These are phyloP conservation scores for Ganaspis brasiliensis DNA, from an alignment of 2,888 invertebrate species.

Conservation along the genomic window DNA sequence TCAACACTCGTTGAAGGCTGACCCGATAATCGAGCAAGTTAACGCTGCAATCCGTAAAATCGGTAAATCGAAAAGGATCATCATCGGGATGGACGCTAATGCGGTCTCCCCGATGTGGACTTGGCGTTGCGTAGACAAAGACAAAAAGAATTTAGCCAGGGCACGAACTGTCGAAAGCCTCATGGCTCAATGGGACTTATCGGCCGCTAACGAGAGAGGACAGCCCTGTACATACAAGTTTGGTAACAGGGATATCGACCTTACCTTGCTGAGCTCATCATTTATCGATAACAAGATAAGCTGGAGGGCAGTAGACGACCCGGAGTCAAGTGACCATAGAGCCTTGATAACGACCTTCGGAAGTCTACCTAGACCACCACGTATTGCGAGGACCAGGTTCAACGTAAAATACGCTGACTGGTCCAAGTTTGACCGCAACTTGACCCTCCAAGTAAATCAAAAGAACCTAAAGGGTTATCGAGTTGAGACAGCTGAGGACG, in stretches of 20 bases:
- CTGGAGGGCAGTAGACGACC: no score
- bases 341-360: no score
- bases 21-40: not conserved
- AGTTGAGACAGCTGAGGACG: slow-evolving; percentile 38
- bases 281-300: no score
- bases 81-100: not conserved
- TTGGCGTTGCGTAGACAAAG: not conserved
- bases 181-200: not conserved
- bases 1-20: not conserved
- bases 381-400: slow-evolving; percentile 22
- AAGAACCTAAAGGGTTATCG: slow-evolving; percentile 43
- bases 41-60: no score
- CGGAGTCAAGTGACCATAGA: no score
- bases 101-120: not conserved
- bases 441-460: slow-evolving; percentile 19
- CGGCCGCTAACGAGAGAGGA: not conserved
- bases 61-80: not conserved
- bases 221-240: not conserved
- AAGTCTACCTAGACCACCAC: no score
- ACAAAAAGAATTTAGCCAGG: not conserved
- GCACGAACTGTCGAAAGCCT: no score
- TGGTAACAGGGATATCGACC: no score
- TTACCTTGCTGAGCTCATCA: no score
- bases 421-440: slow-evolving; percentile 46
- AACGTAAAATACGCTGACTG: slow-evolving; percentile 51